Base-by-base conservation (phyloP, 2,113 vertebrate genomes). In the Dascyllus trimaculatus region DNA sequence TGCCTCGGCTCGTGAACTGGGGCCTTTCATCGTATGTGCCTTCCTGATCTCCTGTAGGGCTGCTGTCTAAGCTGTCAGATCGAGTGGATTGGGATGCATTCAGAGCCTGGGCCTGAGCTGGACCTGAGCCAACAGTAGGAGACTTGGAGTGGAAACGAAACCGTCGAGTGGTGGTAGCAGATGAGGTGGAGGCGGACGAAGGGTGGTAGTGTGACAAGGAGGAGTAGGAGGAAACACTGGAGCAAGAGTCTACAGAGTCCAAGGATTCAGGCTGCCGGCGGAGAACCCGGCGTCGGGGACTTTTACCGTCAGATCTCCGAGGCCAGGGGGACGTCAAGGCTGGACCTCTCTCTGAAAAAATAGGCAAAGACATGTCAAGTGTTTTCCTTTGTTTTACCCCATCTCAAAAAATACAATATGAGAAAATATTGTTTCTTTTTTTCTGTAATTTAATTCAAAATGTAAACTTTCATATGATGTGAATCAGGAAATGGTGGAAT, bases 101-200 rank as follows among this genome's bases (percentile, higher is more conserved):
- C 75, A 91, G 92, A 1, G 45, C 1, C 22, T 49, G 80, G 7
- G 83, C 45, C 43, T 83, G 89, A 0, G 52, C 26, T 0, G 56
- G 74, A 53, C 76, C 25, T 0, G 88, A 74, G 40, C 61, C 69
- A 13, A 26, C 26, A 0, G 85, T 49, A 38, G 96, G 95, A 0
- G 97, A 96, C 91, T 97, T 98, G 73, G 96, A 95, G 82, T 96
- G 97, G 91, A 96, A 96, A 51, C 94, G 96, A 87, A 96, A 97
- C 87, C 94, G 96, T 15, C 95, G 96, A 71, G 93, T 90, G 25
- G 94, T 92, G 58, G 48, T 1, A 17, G 46, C 3, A 10, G 95
- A 89, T 6, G 92, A 78, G 14, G 89, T 80, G 75, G 95, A 93
- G 5, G 95, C 93, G 45, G 95, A 88, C 0, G 95, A 87, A 54